phyloP scores from a whole-genome alignment of 2,113 vertebrate species.

The Cinclus mexicanus region DNA sequence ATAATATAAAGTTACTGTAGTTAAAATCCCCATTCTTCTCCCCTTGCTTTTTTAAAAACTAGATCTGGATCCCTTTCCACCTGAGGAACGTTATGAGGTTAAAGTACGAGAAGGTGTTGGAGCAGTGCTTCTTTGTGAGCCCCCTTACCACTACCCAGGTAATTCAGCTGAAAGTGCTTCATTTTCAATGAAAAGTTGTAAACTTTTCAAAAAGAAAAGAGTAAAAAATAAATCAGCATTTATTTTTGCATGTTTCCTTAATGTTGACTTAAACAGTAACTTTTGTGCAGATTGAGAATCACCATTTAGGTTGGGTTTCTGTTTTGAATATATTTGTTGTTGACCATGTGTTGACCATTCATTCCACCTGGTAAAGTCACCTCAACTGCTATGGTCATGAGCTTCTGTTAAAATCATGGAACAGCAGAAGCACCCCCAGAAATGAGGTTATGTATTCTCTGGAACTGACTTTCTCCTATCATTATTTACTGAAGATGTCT shows the following conservation, averaged over 20 bases:
- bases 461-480: neutral
- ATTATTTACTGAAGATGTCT: neutral
- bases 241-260: neutral
- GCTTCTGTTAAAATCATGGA: neutral
- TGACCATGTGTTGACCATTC: neutral
- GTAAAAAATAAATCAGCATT: neutral
- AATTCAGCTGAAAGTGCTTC: neutral
- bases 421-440: neutral
- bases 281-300: neutral
- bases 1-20: neutral
- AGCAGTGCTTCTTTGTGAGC: constrained; percentile 89
- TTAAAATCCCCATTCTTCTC: neutral
- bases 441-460: neutral
- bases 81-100: constrained; percentile 89
- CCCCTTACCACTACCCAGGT: constrained; percentile 94
- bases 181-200: neutral
- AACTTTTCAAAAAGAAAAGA: neutral
- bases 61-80: constrained; percentile 94
- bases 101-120: constrained; percentile 89
- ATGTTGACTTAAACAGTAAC: neutral
- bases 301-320: neutral
- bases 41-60: neutral
- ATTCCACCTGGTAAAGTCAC: neutral
- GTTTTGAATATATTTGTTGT: neutral
- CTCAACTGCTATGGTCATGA: neutral